phyloP scores from a whole-genome alignment of 2,888 invertebrate species.

The Drosophila falleni region DNA sequence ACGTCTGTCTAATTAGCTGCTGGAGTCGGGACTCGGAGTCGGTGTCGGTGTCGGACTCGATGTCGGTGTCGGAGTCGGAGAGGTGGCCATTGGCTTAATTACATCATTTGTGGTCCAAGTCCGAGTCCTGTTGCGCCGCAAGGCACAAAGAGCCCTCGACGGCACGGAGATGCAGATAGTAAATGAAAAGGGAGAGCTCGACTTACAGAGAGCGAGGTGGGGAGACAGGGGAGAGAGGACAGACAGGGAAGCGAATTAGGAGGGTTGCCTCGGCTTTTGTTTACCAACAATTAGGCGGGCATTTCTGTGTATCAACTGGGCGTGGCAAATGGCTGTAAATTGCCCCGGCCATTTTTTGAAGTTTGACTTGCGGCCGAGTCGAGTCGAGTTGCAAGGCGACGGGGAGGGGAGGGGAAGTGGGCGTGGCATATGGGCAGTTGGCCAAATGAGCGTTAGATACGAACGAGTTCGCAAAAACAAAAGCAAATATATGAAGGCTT shows the following conservation, averaged over 20 bases:
- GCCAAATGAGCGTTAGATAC: conserved; percentile 31
- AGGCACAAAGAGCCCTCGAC: neutral
- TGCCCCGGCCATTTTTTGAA: conserved; percentile 69
- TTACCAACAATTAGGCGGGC: conserved; percentile 77
- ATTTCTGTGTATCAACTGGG: conserved; percentile 50
- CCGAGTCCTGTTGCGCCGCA: conserved; percentile 69
- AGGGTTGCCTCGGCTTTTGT: conserved; percentile 61
- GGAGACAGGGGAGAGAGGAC: too few relatives aligned
- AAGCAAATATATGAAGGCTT: neutral
- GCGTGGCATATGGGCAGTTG: conserved; percentile 52
- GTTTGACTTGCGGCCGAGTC: conserved; percentile 45
- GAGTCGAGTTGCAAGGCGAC: neutral
- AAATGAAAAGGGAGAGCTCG: neutral
- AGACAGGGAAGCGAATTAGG: neutral
- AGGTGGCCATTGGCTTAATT: conserved; percentile 67
- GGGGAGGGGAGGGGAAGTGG: neutral
- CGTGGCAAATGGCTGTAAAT: conserved; percentile 77
- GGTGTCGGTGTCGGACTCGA: neutral
- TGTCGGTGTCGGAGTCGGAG: neutral
- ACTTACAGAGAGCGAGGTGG: neutral
- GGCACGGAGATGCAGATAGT: neutral
- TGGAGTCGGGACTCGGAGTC: conserved; percentile 1
- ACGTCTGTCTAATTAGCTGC: conserved; percentile 73
- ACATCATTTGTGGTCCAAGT: conserved; percentile 74
- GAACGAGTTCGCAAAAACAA: conserved; percentile 13